Percentiles rank a stretch among this genome's conserved stretches.
These are phyloP conservation scores for Sapajus apella DNA, from an alignment of 2,113 vertebrate genomes.

Conservation along the genomic window DNA sequence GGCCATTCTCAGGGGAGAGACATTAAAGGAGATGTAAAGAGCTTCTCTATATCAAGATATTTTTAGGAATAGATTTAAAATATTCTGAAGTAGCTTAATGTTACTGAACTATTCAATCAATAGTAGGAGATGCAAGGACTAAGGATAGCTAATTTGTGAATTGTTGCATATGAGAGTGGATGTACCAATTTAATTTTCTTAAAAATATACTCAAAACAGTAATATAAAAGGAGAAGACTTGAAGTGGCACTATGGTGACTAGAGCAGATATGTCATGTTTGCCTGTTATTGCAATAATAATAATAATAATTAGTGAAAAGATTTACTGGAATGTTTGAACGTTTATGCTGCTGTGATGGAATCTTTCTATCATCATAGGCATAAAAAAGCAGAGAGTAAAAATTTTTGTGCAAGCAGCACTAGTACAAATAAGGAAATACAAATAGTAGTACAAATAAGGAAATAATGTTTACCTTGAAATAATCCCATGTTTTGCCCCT, in stretches of 20 bases:
- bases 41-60: not conserved
- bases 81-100: not conserved
- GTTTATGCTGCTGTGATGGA: not conserved
- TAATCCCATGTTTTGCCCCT: not conserved
- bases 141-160: not conserved
- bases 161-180: not conserved
- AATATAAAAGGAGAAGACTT: not conserved
- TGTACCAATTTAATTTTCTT: not conserved
- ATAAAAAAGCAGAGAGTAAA: not conserved
- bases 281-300: not conserved
- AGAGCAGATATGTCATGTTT: not conserved
- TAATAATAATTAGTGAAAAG: not conserved
- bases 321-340: not conserved
- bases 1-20: not conserved
- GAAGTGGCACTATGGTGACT: not conserved
- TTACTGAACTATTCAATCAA: not conserved
- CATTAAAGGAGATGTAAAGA: not conserved
- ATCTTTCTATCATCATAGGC: not conserved
- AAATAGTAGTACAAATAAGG: not conserved
- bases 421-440: not conserved
- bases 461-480: not conserved
- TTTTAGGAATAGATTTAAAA: not conserved
- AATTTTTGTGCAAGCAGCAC: not conserved
- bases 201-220: conserved; percentile 10
- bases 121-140: not conserved